A percentile compares a stretch with the other conserved stretches of the same genome.
These are phyloP conservation scores for Apamea crenata DNA, from an alignment of 2,888 invertebrate species.

Conservation along the genomic window DNA sequence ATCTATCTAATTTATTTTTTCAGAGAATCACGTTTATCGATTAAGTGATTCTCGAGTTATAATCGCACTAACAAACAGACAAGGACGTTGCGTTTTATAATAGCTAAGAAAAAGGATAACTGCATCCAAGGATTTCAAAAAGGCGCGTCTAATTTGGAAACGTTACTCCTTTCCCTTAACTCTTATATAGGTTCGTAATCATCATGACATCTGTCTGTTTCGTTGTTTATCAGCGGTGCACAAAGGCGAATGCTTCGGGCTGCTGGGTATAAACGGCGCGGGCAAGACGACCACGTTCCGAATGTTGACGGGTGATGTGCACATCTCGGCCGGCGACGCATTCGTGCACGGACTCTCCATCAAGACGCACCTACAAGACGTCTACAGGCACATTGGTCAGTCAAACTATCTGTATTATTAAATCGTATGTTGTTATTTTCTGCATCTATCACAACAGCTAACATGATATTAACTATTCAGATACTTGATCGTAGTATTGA, in stretches of 20 bases:
- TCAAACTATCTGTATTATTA: not conserved
- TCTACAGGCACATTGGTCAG: slow-evolving; percentile 91
- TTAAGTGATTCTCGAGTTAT: not conserved
- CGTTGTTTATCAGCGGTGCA: slow-evolving; percentile 89
- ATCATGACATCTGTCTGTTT: not conserved
- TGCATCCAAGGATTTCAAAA: not conserved
- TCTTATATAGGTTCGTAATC: not conserved
- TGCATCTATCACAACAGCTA: not conserved
- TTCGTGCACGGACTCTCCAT: slow-evolving; percentile 91
- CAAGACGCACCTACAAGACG: slow-evolving; percentile 89
- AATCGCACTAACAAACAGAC: not conserved
- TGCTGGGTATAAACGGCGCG: slow-evolving; percentile 96
- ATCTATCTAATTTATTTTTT: not conserved
- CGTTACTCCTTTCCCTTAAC: not conserved
- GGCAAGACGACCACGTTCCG: slow-evolving; percentile 97
- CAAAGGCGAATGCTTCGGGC: slow-evolving; percentile 94
- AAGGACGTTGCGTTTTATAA: not conserved
- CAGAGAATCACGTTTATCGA: not conserved
- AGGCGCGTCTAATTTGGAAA: not conserved
- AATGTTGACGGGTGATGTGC: slow-evolving; percentile 96
- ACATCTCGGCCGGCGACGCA: slow-evolving; percentile 92
- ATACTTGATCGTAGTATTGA: not conserved
- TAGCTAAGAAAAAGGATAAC: not conserved
- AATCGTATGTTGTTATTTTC: not conserved
- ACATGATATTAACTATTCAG: not conserved